phyloP scores from a whole-genome alignment of 2,888 invertebrate species.

The Tuta absoluta region DNA sequence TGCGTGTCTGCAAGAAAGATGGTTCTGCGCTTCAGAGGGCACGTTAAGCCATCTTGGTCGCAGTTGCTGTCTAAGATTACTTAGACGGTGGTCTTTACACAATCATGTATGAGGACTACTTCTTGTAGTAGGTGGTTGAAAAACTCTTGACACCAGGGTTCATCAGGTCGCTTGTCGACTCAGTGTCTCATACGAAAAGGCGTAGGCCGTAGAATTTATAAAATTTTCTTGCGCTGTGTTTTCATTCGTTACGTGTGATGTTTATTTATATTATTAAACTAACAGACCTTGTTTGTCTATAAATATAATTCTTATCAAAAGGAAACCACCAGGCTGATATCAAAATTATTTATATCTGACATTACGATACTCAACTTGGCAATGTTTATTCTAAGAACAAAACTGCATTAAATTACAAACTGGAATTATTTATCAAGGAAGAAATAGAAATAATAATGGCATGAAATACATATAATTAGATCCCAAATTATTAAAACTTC shows the following conservation, averaged over 20 bases:
- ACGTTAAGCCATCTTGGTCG: too few species aligned
- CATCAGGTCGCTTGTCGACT: too few species aligned
- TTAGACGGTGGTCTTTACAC: too few species aligned
- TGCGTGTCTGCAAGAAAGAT: too few species aligned
- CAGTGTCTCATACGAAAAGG: too few species aligned
- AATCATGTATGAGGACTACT: too few species aligned
- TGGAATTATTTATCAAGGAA: neutral
- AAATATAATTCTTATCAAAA: neutral
- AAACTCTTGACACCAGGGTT: too few species aligned
- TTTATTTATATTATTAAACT: neutral
- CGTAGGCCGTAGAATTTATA: neutral
- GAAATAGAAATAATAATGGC: neutral
- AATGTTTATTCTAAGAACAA: neutral
- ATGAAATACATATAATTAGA: too few species aligned
- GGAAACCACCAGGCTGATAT: neutral
- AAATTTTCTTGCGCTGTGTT: neutral
- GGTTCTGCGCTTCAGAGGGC: too few species aligned
- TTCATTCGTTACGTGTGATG: neutral
- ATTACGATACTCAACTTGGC: constrained; percentile 2
- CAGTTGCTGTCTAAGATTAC: too few species aligned
- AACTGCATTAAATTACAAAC: neutral
- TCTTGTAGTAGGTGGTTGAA: too few species aligned
- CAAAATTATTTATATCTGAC: neutral
- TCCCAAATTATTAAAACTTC: too few species aligned
- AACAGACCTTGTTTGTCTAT: constrained; percentile 1